Evolutionary conservation across 1,140 invertebrate genomes (phyloP), one percentile per base, ranked within the genome.

Genomic region (Phymastichus coffea): DNA sequence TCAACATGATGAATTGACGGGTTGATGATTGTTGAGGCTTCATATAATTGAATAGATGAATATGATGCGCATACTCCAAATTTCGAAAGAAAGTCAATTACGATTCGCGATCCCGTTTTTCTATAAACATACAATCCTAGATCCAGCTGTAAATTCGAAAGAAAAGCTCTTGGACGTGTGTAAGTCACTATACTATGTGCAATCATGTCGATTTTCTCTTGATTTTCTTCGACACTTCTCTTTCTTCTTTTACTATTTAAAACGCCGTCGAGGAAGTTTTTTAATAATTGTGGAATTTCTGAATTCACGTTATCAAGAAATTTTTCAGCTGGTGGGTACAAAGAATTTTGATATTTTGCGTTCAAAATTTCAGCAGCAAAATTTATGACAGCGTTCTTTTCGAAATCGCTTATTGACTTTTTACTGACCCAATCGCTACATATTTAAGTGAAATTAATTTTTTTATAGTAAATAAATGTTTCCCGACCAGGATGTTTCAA

Each of bases 11-110:
- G 10, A 55, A 56, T 51, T 14, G 52, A 64, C 59, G 66, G 67
- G 54, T 69, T 56, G 22, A 66, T 67, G 68, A 73, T 70, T 61
- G 69, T 66, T 66, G 70, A 72, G 65, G 67, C 68, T 74, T 78
- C 71, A 69, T 73, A 71, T 57, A 63, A 47, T 63, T 66, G n/a
- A 23, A 67, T 66, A 63, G 69, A 58, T 62, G 55, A 67, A 63
- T 75, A 75, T 19, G 73, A 72, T 40, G 70, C 66, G 57, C 17
- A 53, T 10, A 55, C 70, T 61, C 70, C 72, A 33, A 76, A 69
- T 63, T 26, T 61, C 43, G 70, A 71, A 56, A 74, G 68, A 64
- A 76, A 28, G 69, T 76, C 67, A 47, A 71, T 65, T 35, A 74
- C 46, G 64, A 53, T 67, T 69, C 66, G 69, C 10, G 64, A 73